Base-by-base conservation (phyloP, 2,113 vertebrate genomes). In the Podarcis cretensis region DNA sequence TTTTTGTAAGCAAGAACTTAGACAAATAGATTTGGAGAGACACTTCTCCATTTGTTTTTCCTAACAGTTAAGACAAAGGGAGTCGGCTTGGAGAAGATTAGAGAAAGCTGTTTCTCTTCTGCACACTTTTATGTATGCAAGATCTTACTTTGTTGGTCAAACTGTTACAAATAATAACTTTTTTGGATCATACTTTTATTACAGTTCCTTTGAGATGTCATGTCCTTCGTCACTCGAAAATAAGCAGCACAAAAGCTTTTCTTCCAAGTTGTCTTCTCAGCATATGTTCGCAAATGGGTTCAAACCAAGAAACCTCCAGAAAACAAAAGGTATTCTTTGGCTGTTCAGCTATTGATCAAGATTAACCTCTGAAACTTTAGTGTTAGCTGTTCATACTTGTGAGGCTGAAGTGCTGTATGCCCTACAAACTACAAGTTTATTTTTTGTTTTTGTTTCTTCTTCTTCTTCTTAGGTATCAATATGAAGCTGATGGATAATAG, bases 191-290 rank as follows among this genome's bases (percentile, higher is more conserved):
- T 93, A 0, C 86, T 95, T 94, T 90, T 69, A 40, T 91, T 94
- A 89, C 92, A 99, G 98, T 96, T 98, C 98, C 59, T 96, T 99
- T 95, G 99, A 99, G 94, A 96, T 98, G 75, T 96, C 98, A 0
- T 99, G 97, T 90, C 96, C 98, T 71, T 97, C 98, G 5, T 97
- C 98, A 0, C 91, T 98, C 95, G 99, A 99, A 96, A 98, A 97
- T 94, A 99, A 99, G 91, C 98, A 98, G 59, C 98, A 98, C 27
- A 99, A 98, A 97, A 98, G 93, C 91, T 98, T 98, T 95, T 95
- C 97, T 77, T 92, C 98, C 91, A 99, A 99, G 97, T 96, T 96
- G 71, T 92, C 98, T 27, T 89, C 96, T 69, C 97, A 96, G 30
- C 89, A 97, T 88, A 88, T 96, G 63, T 43, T 96, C 93, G 93